Conservation (phyloP, 2,797 vertebrate species). For the Pseudochromis fuscus region DNA sequence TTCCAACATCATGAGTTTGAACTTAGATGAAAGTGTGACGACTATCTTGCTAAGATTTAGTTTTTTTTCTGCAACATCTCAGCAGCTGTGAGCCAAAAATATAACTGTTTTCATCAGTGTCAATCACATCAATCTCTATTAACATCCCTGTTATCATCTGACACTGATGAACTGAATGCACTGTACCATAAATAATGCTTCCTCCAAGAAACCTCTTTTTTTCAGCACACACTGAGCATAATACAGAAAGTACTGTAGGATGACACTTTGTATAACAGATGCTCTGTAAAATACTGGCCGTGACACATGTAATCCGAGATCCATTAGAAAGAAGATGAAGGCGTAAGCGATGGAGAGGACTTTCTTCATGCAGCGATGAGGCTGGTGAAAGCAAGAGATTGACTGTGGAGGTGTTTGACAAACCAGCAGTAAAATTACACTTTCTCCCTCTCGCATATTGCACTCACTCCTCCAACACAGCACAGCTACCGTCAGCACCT, state of each 20-base stretch:
- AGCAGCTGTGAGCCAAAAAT: background rate
- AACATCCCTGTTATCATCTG: constrained; percentile 1
- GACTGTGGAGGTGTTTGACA: constrained; percentile 65
- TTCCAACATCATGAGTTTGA: constrained; percentile 28
- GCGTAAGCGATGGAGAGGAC: constrained; percentile 16
- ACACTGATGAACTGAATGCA: constrained; percentile 1
- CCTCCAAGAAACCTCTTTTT: background rate
- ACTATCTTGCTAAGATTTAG: constrained; percentile 16
- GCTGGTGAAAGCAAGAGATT: constrained; percentile 42
- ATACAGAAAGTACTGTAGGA: too few species aligned
- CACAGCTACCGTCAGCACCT: constrained; percentile 25
- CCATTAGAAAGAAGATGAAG: constrained; percentile 22
- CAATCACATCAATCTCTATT: constrained; percentile 13
- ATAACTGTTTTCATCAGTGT: background rate
- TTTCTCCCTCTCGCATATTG: constrained; percentile 39
- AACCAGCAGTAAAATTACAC: constrained; percentile 58
- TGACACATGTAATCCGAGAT: constrained; percentile 10
- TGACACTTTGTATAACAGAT: background rate
- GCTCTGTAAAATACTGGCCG: constrained; percentile 16
- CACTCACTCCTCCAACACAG: constrained; percentile 37
- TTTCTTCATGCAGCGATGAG: constrained; percentile 22
- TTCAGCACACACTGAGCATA: too few species aligned
- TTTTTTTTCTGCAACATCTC: background rate
- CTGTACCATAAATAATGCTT: background rate
- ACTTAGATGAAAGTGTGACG: constrained; percentile 14